Base-by-base conservation (phyloP, 2,888 invertebrate genomes). In the Amiota communis region DNA sequence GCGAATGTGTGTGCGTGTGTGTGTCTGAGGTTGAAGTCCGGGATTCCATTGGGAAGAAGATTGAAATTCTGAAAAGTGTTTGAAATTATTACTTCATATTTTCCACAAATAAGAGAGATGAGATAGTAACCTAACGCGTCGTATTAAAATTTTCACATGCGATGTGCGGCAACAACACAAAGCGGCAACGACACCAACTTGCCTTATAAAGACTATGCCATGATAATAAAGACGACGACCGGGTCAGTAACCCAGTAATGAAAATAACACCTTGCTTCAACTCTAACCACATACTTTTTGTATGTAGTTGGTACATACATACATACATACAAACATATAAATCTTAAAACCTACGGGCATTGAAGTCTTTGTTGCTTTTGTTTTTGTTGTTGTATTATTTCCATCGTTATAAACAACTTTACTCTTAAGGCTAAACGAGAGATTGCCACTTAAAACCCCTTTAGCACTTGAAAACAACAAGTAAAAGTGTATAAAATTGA, bases 101-200 rank as follows among this genome's bases (percentile, higher is more conserved):
- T 63, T 63, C 36, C 59, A 20, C 17, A 15, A 59, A 23, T 23
- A 59, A 17, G 23, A 59, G 59, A 20, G 59, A 20, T 59, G 23
- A 17, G 17, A 59, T 20, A 48, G 65, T 65, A 12, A 51, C 11
- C 64, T 81, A 83, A 81, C 85, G 83, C 83, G 85, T 81, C 82
- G 81, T 85, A 84, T 84, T 84, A 83, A 84, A 84, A 85, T 84
- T 84, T 84, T 83, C 82, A 79, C 85, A 83, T 81, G 83, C 83
- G 85, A 85, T 85, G 82, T 83, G n/a, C 85, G 84, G 84, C 85
- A 84, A 85, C 85, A 84, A 84, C 84, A 85, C 78, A 84, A 84
- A 85, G 82, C 83, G 36, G 36, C 23, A 63, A 12, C 63, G 36
- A 63, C 17, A 11, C 59, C 11, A 17, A 17, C 17, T 59, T 36